Base-by-base conservation (phyloP, 2,888 invertebrate species). In the Allacma fusca region DNA sequence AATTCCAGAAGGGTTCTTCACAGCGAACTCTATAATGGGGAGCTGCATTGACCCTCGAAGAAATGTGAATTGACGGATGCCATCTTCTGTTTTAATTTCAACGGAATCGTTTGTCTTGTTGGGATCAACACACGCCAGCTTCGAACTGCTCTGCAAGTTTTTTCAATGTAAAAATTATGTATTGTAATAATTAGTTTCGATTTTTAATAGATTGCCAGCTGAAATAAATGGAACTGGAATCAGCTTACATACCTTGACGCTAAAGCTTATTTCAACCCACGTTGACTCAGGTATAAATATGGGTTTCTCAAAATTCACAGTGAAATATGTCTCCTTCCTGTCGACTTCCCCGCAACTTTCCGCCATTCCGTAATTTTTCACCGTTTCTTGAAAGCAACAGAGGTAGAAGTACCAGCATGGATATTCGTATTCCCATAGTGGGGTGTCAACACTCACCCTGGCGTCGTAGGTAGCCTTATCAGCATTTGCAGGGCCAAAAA, bases 261-360 rank as follows among this genome's bases (percentile, higher is more conserved):
- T 21, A 23, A 64, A 64, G 16, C 16, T 21, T 5, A 64, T 64
- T 64, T 64, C 64, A 64, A 64, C 16, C 64, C 64, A 64, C 21
- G 4, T 64, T 7, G 13, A 16, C 2, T 23, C 24, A 2, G 64
- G 64, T 5, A 64, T 64, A 23, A 21, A 26, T 1, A 64, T 26
- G 21, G 26, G 24, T 19, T 57, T 5, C 2, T 57, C 57, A 57
- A 57, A 57, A 7, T 21, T 5, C 2, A 57, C 57, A 9, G n/a
- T 9, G 16, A 19, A 4, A 9, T 21, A 16, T 21, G 4, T 16
- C 57, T 16, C 57, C 57, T 57, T 57, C 13, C 16, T 57, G 4
- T 7, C 57, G 5, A 4, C 57, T 9, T 4, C 19, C 2, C 2
- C 16, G 13, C 2, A 7, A 4, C 57, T 16, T 19, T 2, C 13